A percentile compares a stretch with the other conserved stretches of the same genome.
phyloP scores from a whole-genome alignment of 2,113 vertebrate species.

The Sinocyclocheilus anshuiensis region DNA sequence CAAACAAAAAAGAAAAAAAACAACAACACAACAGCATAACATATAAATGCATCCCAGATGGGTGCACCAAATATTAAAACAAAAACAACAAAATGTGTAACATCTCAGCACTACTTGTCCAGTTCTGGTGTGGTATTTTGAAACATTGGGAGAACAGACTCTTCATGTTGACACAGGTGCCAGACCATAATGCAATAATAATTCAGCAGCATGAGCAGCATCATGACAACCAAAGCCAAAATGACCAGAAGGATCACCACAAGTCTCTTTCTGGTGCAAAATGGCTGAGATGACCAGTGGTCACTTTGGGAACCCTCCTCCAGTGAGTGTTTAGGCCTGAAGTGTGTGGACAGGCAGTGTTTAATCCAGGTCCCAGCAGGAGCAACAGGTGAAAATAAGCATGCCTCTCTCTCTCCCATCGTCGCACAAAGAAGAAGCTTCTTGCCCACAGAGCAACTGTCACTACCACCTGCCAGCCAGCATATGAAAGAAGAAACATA shows the following conservation, averaged over 20 bases:
- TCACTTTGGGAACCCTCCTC: neutral
- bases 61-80: neutral
- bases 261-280: constrained; percentile 37
- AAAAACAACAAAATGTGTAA: neutral
- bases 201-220: constrained; percentile 61
- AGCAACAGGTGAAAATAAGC: neutral
- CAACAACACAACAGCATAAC: neutral
- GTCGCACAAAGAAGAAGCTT: neutral
- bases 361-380: constrained; percentile 50
- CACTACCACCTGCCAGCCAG: neutral
- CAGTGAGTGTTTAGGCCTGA: neutral
- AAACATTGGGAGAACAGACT: neutral
- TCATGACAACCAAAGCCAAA: constrained; percentile 49
- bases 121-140: neutral
- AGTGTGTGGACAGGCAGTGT: constrained; percentile 29
- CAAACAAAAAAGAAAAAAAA: neutral
- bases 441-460: neutral
- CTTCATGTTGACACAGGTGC: constrained; percentile 47
- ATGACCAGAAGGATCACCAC: constrained; percentile 39
- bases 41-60: neutral
- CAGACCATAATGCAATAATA: constrained; percentile 64
- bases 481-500: constrained; percentile 6
- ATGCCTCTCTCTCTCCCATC: constrained; percentile 50
- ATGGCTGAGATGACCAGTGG: neutral
- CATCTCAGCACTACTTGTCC: neutral